phyloP scores from a whole-genome alignment of 2,888 invertebrate species.

The Marasmarcha lunaedactyla region DNA sequence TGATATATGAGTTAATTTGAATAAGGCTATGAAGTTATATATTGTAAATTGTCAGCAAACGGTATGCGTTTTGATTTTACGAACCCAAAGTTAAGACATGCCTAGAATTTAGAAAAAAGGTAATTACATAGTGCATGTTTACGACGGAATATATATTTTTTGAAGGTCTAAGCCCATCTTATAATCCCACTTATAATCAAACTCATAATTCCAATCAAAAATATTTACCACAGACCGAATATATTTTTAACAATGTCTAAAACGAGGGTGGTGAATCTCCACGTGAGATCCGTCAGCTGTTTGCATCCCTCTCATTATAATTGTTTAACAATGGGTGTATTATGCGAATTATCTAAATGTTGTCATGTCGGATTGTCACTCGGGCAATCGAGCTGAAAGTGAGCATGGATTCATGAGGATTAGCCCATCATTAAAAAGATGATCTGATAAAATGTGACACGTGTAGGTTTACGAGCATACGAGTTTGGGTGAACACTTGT shows the following conservation, averaged over 20 bases:
- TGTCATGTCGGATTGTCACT: constrained; percentile 54
- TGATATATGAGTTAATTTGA: too few species aligned
- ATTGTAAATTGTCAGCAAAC: too few species aligned
- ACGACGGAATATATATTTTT: too few species aligned
- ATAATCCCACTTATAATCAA: too few species aligned
- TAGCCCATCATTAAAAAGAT: neutral
- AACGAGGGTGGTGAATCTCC: neutral
- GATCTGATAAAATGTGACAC: neutral
- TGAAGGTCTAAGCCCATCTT: too few species aligned
- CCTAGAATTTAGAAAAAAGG: too few species aligned
- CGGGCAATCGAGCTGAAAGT: constrained; percentile 45
- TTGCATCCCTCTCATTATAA: constrained; percentile 11
- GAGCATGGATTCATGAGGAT: constrained; percentile 12
- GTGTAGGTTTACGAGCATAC: neutral
- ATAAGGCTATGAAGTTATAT: too few species aligned
- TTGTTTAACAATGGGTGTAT: neutral
- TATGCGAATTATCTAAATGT: constrained; percentile 14
- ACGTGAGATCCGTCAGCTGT: constrained; percentile 1
- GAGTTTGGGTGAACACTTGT: constrained; percentile 10
- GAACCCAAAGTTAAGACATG: too few species aligned
- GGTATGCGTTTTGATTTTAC: too few species aligned
- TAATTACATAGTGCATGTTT: too few species aligned
- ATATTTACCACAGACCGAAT: too few species aligned
- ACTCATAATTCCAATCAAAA: too few species aligned
- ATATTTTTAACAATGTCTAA: neutral